Base-by-base conservation (phyloP, 2,113 vertebrate genomes). In the Lagenorhynchus albirostris region DNA sequence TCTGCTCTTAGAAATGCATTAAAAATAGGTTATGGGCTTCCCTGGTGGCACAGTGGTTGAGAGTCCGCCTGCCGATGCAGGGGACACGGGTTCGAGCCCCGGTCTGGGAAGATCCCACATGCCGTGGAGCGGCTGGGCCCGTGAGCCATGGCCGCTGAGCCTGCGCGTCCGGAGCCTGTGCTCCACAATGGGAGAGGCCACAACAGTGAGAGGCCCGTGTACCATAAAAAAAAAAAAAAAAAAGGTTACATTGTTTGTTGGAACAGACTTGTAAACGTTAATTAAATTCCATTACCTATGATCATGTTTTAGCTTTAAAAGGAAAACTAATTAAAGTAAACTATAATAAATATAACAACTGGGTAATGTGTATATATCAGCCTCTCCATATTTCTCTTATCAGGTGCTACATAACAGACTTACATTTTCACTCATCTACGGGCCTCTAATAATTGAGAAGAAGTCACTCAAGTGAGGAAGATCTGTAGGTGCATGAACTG, bases 241-340 rank as follows among this genome's bases (percentile, higher is more conserved):
- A 93, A 74, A 65, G 18, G 20, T 93, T 70, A 25, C 68, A 79
- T 97, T 93, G 86, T 95, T 95, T 97, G 89, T 55, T 68, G 47
- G 10, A 93, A 94, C 94, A 89, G 68, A 91, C 41, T 62, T 82
- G 92, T 87, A 85, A 93, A 95, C 94, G 62, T 95, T 97, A 96
- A 94, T 97, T 96, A 96, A 97, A 97, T 96, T 58, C 92, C 33
- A 85, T 91, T 95, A 91, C 68, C 63, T 94, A n/a, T 76, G 84
- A 92, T 87, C 70, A 88, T 62, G 55, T 79, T 96, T 95, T 95
- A 89, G 90, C 60, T 97, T 96, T 95, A 96, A 71, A 29, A 85
- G 91, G 73, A 90, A 97, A 95, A 63, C 36, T 91, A 94, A 94
- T 74, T 97, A 91, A 91, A 94, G 55, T 67, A 96, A 96, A 95